Percentiles rank a stretch among this genome's conserved stretches.
These are phyloP conservation scores for Campylomormyrus tamandua DNA, from an alignment of 2,113 vertebrate species.

Conservation along the genomic window DNA sequence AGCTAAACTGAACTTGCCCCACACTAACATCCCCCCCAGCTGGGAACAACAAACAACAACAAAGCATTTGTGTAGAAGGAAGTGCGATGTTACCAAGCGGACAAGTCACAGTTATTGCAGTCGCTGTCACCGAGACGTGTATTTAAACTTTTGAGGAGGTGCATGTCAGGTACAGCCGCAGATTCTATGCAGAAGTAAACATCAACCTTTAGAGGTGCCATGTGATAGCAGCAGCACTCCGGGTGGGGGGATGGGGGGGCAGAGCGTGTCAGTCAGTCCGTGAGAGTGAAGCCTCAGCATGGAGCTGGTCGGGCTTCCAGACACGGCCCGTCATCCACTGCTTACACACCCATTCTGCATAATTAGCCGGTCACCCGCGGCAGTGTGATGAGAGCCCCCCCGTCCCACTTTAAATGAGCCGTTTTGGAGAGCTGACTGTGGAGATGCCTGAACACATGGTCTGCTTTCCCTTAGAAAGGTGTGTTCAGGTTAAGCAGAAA, in stretches of 20 bases:
- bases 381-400: background rate
- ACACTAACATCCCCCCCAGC: background rate
- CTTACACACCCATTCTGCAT: background rate
- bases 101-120: background rate
- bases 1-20: background rate
- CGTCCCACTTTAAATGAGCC: background rate
- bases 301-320: background rate
- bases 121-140: background rate
- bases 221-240: background rate
- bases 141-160: background rate
- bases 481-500: background rate
- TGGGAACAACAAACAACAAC: background rate
- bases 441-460: background rate
- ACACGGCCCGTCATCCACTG: background rate
- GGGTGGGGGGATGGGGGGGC: background rate
- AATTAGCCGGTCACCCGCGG: background rate
- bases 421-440: background rate
- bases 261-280: background rate
- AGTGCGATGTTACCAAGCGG: background rate
- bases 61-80: background rate
- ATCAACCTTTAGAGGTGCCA: background rate
- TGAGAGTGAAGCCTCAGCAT: background rate
- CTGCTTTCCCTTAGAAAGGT: background rate
- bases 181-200: background rate
- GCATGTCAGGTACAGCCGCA: background rate